These are phyloP conservation scores for Steinernema hermaphroditum DNA, from an alignment of 2,888 invertebrate species.

Conservation along the genomic window DNA sequence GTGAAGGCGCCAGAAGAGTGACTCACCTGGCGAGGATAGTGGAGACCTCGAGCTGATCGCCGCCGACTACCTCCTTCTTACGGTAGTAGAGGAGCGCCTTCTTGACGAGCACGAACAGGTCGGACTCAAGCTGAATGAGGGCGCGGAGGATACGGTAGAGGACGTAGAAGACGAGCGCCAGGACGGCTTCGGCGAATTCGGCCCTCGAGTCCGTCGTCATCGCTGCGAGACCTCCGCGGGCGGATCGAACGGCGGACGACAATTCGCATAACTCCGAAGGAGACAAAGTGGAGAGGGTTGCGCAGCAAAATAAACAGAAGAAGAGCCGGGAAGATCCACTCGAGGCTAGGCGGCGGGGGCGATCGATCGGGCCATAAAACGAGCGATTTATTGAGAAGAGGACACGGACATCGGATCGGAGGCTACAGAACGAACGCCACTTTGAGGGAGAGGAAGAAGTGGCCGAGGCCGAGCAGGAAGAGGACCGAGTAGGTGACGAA, in stretches of 20 bases:
- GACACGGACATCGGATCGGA: background rate
- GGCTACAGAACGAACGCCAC: slow-evolving; percentile 38
- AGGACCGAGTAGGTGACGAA: slow-evolving; percentile 36
- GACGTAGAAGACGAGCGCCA: slow-evolving; percentile 27
- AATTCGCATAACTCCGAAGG: background rate
- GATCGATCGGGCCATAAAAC: slow-evolving; percentile 16
- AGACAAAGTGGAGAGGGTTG: background rate
- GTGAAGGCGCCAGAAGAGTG: background rate
- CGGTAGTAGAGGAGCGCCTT: background rate
- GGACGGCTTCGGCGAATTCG: slow-evolving; percentile 3
- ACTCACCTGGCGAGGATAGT: slow-evolving; percentile 3
- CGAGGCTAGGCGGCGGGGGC: background rate
- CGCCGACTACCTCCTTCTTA: background rate
- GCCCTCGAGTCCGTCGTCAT: background rate
- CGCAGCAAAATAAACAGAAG: slow-evolving; percentile 22
- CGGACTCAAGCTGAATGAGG: slow-evolving; percentile 31
- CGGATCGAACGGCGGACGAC: background rate
- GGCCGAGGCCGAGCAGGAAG: slow-evolving; percentile 34
- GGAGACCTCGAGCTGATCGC: slow-evolving; percentile 3
- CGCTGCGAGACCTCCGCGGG: background rate
- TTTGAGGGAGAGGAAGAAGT: slow-evolving; percentile 39
- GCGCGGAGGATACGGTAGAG: slow-evolving; percentile 31
- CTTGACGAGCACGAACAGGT: slow-evolving; percentile 9
- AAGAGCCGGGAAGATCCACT: slow-evolving; percentile 22
- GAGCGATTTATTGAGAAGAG: background rate